Evolutionary conservation across 2,797 vertebrate species (phyloP).

Genomic region (Enteromius mattozi): DNA sequence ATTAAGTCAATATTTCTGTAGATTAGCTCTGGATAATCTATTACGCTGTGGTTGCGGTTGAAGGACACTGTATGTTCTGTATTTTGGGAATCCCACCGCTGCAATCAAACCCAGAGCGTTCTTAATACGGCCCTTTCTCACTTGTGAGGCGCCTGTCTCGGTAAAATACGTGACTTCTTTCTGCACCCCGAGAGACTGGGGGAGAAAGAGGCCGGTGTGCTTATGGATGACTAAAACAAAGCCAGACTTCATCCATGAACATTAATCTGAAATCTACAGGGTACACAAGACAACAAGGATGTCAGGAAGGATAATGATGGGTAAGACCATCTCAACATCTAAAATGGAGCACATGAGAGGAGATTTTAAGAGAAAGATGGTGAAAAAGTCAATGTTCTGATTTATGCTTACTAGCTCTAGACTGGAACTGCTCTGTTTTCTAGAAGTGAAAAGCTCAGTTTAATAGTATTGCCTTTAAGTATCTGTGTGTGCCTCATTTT

Average conservation of each 20-base stretch:
- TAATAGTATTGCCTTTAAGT: background rate
- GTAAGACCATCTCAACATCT: slow-evolving; percentile 41
- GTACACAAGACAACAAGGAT: slow-evolving; percentile 51
- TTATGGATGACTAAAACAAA: slow-evolving; percentile 62
- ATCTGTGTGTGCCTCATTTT: background rate
- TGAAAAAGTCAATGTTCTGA: background rate
- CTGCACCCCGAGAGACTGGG: slow-evolving; percentile 41
- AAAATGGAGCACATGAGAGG: slow-evolving; percentile 43
- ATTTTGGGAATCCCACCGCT: slow-evolving; percentile 1
- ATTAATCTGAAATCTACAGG: slow-evolving; percentile 55
- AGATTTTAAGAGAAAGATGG: slow-evolving; percentile 29
- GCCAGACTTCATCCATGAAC: slow-evolving; percentile 53
- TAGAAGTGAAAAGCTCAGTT: background rate
- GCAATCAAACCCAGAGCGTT: slow-evolving; percentile 38
- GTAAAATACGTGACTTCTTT: slow-evolving; percentile 65
- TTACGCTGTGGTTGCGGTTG: background rate
- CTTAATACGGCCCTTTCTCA: slow-evolving; percentile 40
- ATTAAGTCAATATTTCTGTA: slow-evolving; percentile 35
- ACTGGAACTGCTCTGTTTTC: background rate
- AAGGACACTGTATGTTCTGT: background rate
- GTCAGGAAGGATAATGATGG: slow-evolving; percentile 43
- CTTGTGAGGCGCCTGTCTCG: slow-evolving; percentile 58
- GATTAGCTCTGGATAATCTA: slow-evolving; percentile 44
- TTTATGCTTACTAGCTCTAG: background rate
- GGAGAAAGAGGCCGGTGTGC: slow-evolving; percentile 60